Evolutionary conservation across 92 coral and sea anemone species (phyloP), one percentile per base, ranked within the genome.

Genomic region (Paramuricea clavata): DNA sequence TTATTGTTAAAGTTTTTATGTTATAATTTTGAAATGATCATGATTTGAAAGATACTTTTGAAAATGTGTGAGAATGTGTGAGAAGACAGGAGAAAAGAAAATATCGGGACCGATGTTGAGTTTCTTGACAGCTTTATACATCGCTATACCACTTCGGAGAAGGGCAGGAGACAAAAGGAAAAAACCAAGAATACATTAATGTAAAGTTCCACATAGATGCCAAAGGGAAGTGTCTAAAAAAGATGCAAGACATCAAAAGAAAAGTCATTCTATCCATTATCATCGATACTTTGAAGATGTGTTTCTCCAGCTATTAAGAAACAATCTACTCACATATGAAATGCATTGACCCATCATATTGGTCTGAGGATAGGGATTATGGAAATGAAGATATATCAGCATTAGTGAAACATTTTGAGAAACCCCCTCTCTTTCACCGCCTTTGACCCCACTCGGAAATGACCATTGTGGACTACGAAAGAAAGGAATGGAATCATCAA

Each of bases 341-440:
- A 52, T 81, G 85, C 21, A 43, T 83, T 34, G 69, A 83, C 56
- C 85, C 74, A 32, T 74, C 22, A 62, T 23, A 52, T 5, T 78
- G 85, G 85, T 81, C 52, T 69, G 27, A 25, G 4, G 79, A 73
- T 12, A 73, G 23, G 79, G 57, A 73, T 9, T 41, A 73, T 22
- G 79, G 79, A 22, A 73, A 9, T 22, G 47, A 73, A 39, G 79
- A 73, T 36, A 71, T 71, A 44, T 64, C 25, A 16, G 67, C 86
- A 39, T 34, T 82, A 74, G 77, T 77, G 65, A 52, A 42, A 30
- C 86, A 82, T 82, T 82, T 82, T 36, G 78, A 49, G 62, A 69
- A 65, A 65, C n/a, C 78, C 76, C 17, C 56, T 82, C 64, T 82
- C 86, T 64, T 67, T 82, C 67, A 67, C n/a, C n/a, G n/a, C n/a